A percentile compares a stretch with the other conserved stretches of the same genome.
phyloP scores from a whole-genome alignment of 2,797 vertebrate genomes.

The Mormyrus proboscirostris region DNA sequence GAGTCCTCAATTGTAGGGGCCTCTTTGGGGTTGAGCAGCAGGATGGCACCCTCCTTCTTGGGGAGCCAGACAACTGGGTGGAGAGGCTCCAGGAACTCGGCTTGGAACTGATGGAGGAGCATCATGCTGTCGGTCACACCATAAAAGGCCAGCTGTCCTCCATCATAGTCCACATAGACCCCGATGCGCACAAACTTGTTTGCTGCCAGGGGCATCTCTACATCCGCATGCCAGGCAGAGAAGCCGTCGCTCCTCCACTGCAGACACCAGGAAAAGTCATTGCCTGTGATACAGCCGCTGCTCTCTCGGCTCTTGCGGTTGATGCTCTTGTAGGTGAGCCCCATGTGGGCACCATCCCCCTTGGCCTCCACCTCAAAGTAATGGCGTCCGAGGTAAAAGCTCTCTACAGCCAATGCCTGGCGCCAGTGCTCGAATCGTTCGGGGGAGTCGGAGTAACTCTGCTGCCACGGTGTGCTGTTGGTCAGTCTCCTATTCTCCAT shows the following conservation, averaged over 20 bases:
- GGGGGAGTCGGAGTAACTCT: constrained; percentile 62
- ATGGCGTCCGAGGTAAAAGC: constrained; percentile 68
- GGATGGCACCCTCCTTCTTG: constrained; percentile 69
- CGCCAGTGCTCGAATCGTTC: constrained; percentile 67
- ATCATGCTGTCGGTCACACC: constrained; percentile 51
- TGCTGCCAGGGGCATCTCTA: constrained; percentile 56
- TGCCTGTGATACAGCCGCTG: constrained; percentile 67
- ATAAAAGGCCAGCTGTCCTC: constrained; percentile 63
- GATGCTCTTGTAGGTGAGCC: constrained; percentile 68
- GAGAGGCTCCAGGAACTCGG: constrained; percentile 66
- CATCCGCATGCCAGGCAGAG: constrained; percentile 69
- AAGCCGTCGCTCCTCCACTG: constrained; percentile 69
- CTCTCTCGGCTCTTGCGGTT: constrained; percentile 61
- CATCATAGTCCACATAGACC: constrained; percentile 61
- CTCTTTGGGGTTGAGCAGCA: constrained; percentile 53
- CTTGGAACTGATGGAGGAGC: constrained; percentile 59
- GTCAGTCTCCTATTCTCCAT: constrained; percentile 68
- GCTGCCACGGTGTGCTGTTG: constrained; percentile 74
- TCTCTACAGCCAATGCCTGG: constrained; percentile 66
- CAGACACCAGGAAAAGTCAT: constrained; percentile 72
- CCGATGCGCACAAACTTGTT: constrained; percentile 58
- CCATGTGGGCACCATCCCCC: constrained; percentile 64
- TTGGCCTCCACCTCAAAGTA: constrained; percentile 70
- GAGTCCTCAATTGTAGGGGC: constrained; percentile 43
- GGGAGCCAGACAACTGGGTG: constrained; percentile 72